Percentiles rank a stretch among this genome's conserved stretches.
Evolutionary conservation across 2,797 vertebrate species (phyloP).

Genomic region (Diplodus puntazzo): DNA sequence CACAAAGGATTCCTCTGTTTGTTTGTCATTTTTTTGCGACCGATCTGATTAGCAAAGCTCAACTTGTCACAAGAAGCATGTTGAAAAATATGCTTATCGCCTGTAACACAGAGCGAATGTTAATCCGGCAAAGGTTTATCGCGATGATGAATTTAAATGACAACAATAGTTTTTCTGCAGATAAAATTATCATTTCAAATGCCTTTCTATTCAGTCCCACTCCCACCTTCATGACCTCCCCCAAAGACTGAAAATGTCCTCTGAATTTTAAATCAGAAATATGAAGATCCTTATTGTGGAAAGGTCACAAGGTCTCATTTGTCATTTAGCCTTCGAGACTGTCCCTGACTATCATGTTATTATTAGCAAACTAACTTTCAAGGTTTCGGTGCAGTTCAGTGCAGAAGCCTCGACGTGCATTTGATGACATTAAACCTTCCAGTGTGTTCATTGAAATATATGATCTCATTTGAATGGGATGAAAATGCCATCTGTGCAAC

Average conservation of each 20-base stretch:
- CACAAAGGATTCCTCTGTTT: slow-evolving; percentile 21
- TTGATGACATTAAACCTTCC: slow-evolving; percentile 51
- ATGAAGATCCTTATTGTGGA: slow-evolving; percentile 64
- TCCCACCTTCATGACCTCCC: slow-evolving; percentile 75
- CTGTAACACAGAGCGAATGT: slow-evolving; percentile 57
- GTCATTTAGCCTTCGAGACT: slow-evolving; percentile 74
- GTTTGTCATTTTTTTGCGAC: slow-evolving; percentile 24
- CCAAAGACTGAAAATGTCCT: slow-evolving; percentile 70
- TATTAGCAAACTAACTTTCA: slow-evolving; percentile 66
- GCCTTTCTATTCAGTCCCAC: slow-evolving; percentile 65
- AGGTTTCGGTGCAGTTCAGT: slow-evolving; percentile 31
- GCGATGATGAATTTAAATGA: slow-evolving; percentile 73
- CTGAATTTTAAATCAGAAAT: slow-evolving; percentile 78
- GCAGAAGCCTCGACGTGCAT: slow-evolving; percentile 22
- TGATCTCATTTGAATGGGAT: slow-evolving; percentile 65
- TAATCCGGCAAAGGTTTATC: slow-evolving; percentile 73
- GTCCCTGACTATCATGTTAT: slow-evolving; percentile 50
- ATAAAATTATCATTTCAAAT: slow-evolving; percentile 83
- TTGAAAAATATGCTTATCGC: slow-evolving; percentile 56
- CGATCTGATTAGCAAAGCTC: slow-evolving; percentile 61
- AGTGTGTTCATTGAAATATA: slow-evolving; percentile 57
- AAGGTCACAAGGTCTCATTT: slow-evolving; percentile 73
- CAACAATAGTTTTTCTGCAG: slow-evolving; percentile 62
- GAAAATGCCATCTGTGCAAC: slow-evolving; percentile 75
- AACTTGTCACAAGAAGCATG: slow-evolving; percentile 35